Percentiles rank a stretch among this genome's conserved stretches.
Evolutionary conservation across 2,888 invertebrate species (phyloP).

Genomic region (Mythimna vitellina): DNA sequence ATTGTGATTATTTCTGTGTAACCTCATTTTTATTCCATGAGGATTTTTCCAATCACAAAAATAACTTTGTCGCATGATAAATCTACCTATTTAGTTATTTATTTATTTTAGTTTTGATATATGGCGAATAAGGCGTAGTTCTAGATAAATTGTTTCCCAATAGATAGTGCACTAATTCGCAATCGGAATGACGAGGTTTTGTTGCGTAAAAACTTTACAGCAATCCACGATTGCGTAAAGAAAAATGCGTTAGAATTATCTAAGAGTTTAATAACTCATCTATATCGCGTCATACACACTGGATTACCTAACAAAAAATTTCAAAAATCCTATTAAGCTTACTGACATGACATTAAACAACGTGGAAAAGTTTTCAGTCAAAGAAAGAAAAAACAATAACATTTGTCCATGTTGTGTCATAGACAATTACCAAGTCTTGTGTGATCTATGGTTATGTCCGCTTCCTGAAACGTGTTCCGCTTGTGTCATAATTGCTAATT

Average conservation of each 20-base stretch:
- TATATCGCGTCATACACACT: too few species aligned
- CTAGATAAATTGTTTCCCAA: slow-evolving; percentile 5
- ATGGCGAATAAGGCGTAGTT: background rate
- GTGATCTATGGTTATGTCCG: slow-evolving; percentile 52
- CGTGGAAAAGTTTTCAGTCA: slow-evolving; percentile 2
- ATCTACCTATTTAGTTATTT: background rate
- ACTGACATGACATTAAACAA: background rate
- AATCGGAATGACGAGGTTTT: slow-evolving; percentile 6
- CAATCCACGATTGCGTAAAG: background rate
- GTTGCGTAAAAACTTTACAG: slow-evolving; percentile 13
- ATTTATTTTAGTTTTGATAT: background rate
- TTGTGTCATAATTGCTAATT: slow-evolving; percentile 59
- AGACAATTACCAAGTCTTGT: slow-evolving; percentile 55
- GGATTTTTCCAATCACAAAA: slow-evolving; percentile 37
- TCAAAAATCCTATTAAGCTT: background rate
- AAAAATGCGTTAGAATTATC: slow-evolving; percentile 18
- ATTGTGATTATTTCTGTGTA: slow-evolving; percentile 17
- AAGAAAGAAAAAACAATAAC: slow-evolving; percentile 13
- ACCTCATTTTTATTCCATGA: slow-evolving; percentile 36
- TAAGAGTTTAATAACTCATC: background rate
- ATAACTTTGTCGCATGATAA: background rate
- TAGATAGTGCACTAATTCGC: background rate
- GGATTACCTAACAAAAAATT: background rate
- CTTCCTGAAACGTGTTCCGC: slow-evolving; percentile 63
- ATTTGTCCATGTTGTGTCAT: slow-evolving; percentile 34